phyloP scores from a whole-genome alignment of 2,888 invertebrate genomes.

The Dasypogon diadema region DNA sequence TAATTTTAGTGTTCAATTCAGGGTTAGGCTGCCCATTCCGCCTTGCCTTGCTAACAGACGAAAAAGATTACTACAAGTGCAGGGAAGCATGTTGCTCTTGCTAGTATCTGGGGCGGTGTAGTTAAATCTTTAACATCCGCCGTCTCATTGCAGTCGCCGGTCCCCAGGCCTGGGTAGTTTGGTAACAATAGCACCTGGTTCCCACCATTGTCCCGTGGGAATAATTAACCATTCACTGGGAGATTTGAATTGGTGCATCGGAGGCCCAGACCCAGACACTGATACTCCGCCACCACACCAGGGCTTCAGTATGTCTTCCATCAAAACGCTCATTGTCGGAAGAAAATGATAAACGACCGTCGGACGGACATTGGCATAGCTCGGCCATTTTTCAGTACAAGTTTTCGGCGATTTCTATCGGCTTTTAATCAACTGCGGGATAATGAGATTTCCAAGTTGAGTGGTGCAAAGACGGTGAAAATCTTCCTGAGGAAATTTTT shows the following conservation, averaged over 20 bases:
- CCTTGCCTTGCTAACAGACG: no score
- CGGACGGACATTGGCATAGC: conserved; percentile 3
- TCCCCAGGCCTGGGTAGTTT: no score
- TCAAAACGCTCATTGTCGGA: conserved; percentile 14
- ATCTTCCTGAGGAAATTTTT: not conserved
- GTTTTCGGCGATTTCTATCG: conserved; percentile 1
- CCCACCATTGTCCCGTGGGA: conserved; percentile 53
- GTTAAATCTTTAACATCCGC: not conserved
- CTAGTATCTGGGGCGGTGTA: no score
- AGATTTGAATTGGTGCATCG: not conserved
- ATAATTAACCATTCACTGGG: conserved; percentile 53
- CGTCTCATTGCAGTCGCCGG: not conserved
- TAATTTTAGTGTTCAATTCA: not conserved
- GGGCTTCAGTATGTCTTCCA: not conserved
- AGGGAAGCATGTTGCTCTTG: not conserved
- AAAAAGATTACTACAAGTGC: not conserved
- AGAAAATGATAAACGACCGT: not conserved
- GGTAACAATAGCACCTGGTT: conserved; percentile 27
- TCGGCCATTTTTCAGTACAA: conserved; percentile 1
- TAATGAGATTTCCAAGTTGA: conserved; percentile 1
- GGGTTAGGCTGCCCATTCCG: not conserved
- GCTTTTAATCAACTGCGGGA: not conserved
- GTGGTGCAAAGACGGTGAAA: not conserved
- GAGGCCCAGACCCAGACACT: not conserved
- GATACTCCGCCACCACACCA: not conserved